Conservation (phyloP, 2,888 invertebrate genomes). For the Aleiodes testaceus region DNA sequence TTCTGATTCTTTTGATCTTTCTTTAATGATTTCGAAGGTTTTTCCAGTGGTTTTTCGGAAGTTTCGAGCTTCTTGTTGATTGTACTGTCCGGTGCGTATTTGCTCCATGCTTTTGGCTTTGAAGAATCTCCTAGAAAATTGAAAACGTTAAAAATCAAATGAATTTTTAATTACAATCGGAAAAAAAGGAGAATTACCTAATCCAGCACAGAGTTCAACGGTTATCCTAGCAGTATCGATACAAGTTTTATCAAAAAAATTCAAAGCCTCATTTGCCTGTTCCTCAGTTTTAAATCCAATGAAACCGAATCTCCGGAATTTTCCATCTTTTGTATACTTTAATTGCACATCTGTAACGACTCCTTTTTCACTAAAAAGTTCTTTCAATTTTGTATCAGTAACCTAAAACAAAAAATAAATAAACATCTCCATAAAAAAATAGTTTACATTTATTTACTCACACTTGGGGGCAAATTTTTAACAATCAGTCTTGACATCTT, state of each 20-base stretch:
- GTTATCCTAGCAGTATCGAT: conserved; percentile 87
- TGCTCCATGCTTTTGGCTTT: conserved; percentile 95
- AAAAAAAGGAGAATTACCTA: conserved; percentile 74
- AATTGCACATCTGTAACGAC: conserved; percentile 94
- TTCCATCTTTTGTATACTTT: conserved; percentile 93
- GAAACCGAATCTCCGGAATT: conserved; percentile 95
- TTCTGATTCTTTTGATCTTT: conserved; percentile 59
- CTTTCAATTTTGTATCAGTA: conserved; percentile 83
- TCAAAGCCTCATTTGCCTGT: conserved; percentile 84
- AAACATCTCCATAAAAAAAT: conserved; percentile 13
- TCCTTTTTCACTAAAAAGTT: conserved; percentile 86
- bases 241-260: conserved; percentile 88
- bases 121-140: conserved; percentile 74
- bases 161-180: no score
- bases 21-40: conserved; percentile 55
- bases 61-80: conserved; percentile 76
- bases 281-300: conserved; percentile 89
- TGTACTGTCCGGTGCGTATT: conserved; percentile 87
- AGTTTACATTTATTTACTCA: conserved; percentile 72
- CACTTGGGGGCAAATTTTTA: conserved; percentile 91
- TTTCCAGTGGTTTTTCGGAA: conserved; percentile 56
- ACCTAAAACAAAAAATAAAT: conserved; percentile 76
- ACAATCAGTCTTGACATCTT: conserved; percentile 90
- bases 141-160: background rate
- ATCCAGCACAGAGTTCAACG: conserved; percentile 82